phyloP scores from a whole-genome alignment of 2,888 invertebrate species.

The Caenorhabditis sinica region DNA sequence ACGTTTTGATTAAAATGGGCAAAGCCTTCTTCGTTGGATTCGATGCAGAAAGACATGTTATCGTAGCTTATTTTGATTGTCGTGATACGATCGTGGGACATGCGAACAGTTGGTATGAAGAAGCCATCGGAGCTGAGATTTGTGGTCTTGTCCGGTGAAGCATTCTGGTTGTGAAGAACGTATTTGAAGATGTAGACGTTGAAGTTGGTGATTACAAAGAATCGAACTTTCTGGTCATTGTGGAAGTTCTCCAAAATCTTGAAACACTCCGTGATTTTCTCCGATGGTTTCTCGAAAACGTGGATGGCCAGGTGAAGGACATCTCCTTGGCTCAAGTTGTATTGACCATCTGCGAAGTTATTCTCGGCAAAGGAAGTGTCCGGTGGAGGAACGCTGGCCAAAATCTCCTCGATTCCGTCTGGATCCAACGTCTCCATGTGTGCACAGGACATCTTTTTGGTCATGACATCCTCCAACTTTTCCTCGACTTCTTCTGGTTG shows the following conservation, averaged over 20 bases:
- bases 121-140: constrained; percentile 48
- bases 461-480: constrained; percentile 61
- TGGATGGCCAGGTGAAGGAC: constrained; percentile 76
- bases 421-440: constrained; percentile 55
- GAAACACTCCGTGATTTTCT: constrained; percentile 53
- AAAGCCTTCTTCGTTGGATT: constrained; percentile 52
- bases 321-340: constrained; percentile 76
- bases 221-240: constrained; percentile 26
- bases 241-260: constrained; percentile 53
- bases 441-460: constrained; percentile 61
- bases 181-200: constrained; percentile 57
- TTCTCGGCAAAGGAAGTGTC: constrained; percentile 7
- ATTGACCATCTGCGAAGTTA: constrained; percentile 59
- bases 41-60: constrained; percentile 43
- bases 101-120: constrained; percentile 44
- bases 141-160: constrained; percentile 3
- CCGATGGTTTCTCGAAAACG: constrained; percentile 69
- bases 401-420: constrained; percentile 48
- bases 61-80: constrained; percentile 51
- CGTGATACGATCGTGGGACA: constrained; percentile 55
- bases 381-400: constrained; percentile 35
- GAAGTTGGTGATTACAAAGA: constrained; percentile 60
- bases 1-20: constrained; percentile 22
- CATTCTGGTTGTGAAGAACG: neutral
- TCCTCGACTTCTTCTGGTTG: constrained; percentile 34